Base-by-base conservation (phyloP, 2,888 invertebrate genomes). In the Argynnis bischoffii region DNA sequence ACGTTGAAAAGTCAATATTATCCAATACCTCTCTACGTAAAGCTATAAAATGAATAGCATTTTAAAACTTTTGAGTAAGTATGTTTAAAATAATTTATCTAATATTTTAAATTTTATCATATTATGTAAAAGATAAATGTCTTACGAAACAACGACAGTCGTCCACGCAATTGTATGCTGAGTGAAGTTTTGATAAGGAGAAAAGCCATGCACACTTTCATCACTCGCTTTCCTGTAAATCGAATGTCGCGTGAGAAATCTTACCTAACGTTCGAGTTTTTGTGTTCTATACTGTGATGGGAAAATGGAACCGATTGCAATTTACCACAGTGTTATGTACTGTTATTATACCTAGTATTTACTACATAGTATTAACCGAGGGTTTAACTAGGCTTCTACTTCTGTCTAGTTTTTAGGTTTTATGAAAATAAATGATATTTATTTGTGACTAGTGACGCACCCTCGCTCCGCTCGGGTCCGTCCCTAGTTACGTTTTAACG, bases 181-280 rank as follows among this genome's bases (percentile, higher is more conserved):
- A 15, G 21, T n/a, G 47, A 15, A 26, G 47, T 48, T 48, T 4
- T 59, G 21, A 26, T n/a, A 13, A 48, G 13, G 59, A 48, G 47
- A 59, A 48, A 48, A 59, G 11, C n/a, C 6, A 48, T 59, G n/a
- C n/a, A 26, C n/a, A 47, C 26, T 11, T n/a, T 13, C 57, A 26
- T 46, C 57, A 47, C 47, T n/a, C n/a, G 4, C 59, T 26, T 48
- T 31, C 48, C 48, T 47, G 21, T 47, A 59, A 21, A 21, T 18
- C 47, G 41, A 41, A 46, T 53, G 66, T 61, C 66, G 70, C 69
- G 70, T 74, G 74, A 67, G 72, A 74, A 72, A 60, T 54, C 55
- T 72, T 65, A 67, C 57, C 66, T 66, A 46, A 66, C 64, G 63
- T 60, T 66, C 51, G 51, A 64, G 47, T 71, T 69, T 71, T 70